Evolutionary conservation across 2,113 vertebrate species (phyloP), one percentile per base, ranked within the genome.

Genomic region (Phycodurus eques): DNA sequence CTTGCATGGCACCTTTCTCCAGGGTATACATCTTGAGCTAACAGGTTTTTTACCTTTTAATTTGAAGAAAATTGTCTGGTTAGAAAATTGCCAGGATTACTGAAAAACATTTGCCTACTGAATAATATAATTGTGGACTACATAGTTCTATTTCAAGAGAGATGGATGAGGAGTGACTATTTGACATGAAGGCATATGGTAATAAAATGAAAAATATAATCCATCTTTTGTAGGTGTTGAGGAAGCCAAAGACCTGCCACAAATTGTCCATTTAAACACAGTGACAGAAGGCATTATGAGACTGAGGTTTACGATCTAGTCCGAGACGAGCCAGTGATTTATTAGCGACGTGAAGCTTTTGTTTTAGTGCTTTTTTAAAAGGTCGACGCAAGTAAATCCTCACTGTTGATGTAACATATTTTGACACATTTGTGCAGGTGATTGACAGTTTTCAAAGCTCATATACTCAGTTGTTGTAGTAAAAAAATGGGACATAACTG

Each of bases 191-290:
- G 69, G 57, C 0, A 54, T 60, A 61, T 60, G 17, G 31, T 42
- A 33, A 51, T 31, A 20, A 11, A 22, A 22, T 13, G 7, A 57
- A 27, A 67, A 56, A 67, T 8, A 10, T 5, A 33, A 60, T 78
- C 73, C 27, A 78, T n/a, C 17, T 12, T 27, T 56, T 57, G n/a
- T 54, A 0, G 51, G 51, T n/a, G 53, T n/a, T 59, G 63, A 15
- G 72, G 39, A 76, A 73, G 74, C 86, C 88, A 90, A 89, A 91
- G 87, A 84, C 68, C 42, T 53, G 75, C 70, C 67, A 42, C 67
- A 35, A 22, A 49, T 46, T 9, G 3, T 42, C 49, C 15, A 39
- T 20, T 54, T 43, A 8, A 27, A 42, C 27, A 49, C 14, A 46
- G 12, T 46, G 20, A 35, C 59, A 75, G 42, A 76, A 42, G 8